Base-by-base conservation (phyloP, 2,888 invertebrate species). In the Rhamnusium bicolor region DNA sequence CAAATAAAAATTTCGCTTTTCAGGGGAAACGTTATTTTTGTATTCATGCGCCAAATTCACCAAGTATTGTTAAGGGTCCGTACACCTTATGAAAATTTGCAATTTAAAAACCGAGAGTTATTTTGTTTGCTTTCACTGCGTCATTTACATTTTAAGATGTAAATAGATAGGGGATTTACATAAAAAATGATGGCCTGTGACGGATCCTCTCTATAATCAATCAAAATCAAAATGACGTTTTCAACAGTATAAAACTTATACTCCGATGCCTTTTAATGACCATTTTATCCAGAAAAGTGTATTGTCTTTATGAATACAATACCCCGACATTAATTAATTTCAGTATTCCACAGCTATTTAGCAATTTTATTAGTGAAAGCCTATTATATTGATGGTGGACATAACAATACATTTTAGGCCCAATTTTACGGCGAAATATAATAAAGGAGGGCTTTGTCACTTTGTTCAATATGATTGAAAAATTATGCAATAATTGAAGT, bases 121-220 rank as follows among this genome's bases (percentile, higher is more conserved):
- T 77, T 78, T 77, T 79, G 78, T 77, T 79, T 76, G 76, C 73
- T 69, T 61, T 69, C 73, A 70, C 63, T 58, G 73, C 66, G 73
- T 58, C 73, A 75, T 79, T 77, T 79, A 75, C 78, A 79, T 79
- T 77, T 77, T 75, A 69, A 69, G 76, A 79, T 75, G 78, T 79
- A 79, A 79, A 79, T 79, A 79, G 72, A 76, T 60, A 75, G 73
- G 62, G 65, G 75, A 79, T 79, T 79, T 77, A 67, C 78, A 76
- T 79, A 77, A 79, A 78, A 79, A 79, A 79, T 76, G 78, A 76
- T 72, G 76, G 72, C 70, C 69, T 72, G 66, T 75, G 75, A 73
- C 75, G 73, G 76, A 69, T 49, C 32, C 61, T 62, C 56, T 46
- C 66, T 67, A 70, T 75, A 78, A 78, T 78, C 78, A 78, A 78